Percentiles rank a stretch among this genome's conserved stretches.
Evolutionary conservation across 1,140 invertebrate genomes (phyloP).

Genomic region (Lepidurus arcticus): DNA sequence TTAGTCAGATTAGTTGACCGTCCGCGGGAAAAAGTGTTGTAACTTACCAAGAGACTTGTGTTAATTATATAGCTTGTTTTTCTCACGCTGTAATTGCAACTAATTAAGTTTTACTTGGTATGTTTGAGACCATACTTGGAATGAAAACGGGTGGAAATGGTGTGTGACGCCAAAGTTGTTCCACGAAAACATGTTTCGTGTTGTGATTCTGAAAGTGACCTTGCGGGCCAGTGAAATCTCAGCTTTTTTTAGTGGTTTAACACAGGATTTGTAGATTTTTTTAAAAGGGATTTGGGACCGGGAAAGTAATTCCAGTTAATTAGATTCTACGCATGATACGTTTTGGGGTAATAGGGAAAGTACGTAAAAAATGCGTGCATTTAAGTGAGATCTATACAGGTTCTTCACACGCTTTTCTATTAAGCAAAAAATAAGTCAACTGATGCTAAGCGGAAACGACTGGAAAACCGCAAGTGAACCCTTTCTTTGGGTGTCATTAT

Average conservation of each 20-base stretch:
- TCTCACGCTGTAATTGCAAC: not conserved
- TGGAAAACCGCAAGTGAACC: constrained; percentile 11
- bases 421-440: not conserved
- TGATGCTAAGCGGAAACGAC: constrained; percentile 13
- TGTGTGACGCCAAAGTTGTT: not conserved
- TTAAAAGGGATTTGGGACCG: no score
- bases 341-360: not conserved
- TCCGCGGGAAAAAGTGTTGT: not conserved
- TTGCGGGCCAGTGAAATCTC: no score
- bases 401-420: not conserved
- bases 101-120: no score
- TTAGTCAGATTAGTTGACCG: not conserved
- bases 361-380: not conserved
- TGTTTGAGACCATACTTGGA: not conserved
- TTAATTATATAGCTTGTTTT: not conserved
- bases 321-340: no score
- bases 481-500: not conserved
- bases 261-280: no score
- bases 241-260: no score
- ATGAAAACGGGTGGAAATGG: not conserved
- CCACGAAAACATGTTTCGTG: no score
- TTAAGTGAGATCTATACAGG: not conserved
- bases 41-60: not conserved
- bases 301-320: no score
- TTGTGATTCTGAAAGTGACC: no score